Evolutionary conservation across 2,888 invertebrate species (phyloP).

Genomic region (Acrobeloides nanus): DNA sequence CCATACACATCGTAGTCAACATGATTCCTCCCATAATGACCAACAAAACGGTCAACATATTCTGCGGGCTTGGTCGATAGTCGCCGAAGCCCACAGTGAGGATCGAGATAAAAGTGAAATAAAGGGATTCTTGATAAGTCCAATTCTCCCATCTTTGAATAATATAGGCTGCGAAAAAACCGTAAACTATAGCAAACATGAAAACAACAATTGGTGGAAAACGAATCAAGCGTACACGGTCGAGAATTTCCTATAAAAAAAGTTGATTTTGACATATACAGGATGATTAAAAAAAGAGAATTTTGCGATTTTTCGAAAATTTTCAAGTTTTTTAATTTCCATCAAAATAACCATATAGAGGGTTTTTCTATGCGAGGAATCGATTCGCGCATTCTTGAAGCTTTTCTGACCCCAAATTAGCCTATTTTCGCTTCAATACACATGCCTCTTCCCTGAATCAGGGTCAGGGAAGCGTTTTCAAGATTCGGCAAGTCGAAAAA

Average conservation of each 20-base stretch:
- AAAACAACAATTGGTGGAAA: slow-evolving; percentile 51
- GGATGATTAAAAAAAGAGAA: too few relatives aligned
- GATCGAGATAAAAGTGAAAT: slow-evolving; percentile 50
- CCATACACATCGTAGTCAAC: slow-evolving; percentile 51
- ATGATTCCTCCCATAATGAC: slow-evolving; percentile 45
- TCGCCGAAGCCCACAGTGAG: slow-evolving; percentile 52
- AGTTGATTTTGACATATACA: too few relatives aligned
- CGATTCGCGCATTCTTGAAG: neutral
- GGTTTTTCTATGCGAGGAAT: too few relatives aligned
- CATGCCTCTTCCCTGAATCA: too few relatives aligned
- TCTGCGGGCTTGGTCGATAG: slow-evolving; percentile 41
- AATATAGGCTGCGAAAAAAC: slow-evolving; percentile 40
- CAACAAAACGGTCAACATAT: slow-evolving; percentile 28
- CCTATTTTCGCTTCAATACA: too few relatives aligned
- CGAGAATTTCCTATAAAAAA: slow-evolving; percentile 38
- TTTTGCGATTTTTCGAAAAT: too few relatives aligned
- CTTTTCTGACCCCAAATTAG: too few relatives aligned
- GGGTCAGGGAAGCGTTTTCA: too few relatives aligned
- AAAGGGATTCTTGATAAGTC: slow-evolving; percentile 46
- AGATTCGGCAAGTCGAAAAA: too few relatives aligned
- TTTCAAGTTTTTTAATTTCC: too few relatives aligned
- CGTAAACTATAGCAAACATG: slow-evolving; percentile 45
- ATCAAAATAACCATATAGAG: too few relatives aligned
- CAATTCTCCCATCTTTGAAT: slow-evolving; percentile 34
- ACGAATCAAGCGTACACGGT: slow-evolving; percentile 42